Conservation (phyloP, 2,113 vertebrate genomes). For the Eonycteris spelaea region DNA sequence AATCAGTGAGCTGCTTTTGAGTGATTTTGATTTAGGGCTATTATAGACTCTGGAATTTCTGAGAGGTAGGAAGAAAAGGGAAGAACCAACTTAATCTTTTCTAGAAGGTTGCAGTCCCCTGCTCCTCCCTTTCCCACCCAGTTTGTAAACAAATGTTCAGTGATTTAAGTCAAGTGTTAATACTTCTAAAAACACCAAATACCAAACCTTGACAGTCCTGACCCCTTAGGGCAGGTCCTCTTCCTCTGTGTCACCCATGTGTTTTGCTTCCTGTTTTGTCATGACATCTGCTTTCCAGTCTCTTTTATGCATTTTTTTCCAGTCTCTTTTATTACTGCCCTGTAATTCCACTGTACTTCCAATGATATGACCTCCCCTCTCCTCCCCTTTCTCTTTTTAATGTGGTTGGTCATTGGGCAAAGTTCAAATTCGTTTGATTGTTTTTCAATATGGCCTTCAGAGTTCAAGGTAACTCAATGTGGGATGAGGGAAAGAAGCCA, state of each 20-base stretch:
- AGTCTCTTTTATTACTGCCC: neutral
- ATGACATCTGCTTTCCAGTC: neutral
- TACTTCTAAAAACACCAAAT: neutral
- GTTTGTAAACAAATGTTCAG: neutral
- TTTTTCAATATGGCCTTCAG: constrained; percentile 25
- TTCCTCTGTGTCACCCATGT: neutral
- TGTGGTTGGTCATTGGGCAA: neutral
- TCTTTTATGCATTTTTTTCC: neutral
- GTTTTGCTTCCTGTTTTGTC: neutral
- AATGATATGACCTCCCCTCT: neutral
- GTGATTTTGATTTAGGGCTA: neutral
- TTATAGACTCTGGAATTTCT: neutral
- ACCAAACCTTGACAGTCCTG: neutral
- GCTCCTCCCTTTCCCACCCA: neutral
- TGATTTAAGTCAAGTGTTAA: neutral
- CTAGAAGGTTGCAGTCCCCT: neutral
- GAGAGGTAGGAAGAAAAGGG: neutral
- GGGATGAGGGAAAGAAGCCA: neutral
- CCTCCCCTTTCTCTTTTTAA: neutral
- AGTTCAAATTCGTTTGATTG: neutral
- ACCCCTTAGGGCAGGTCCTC: neutral
- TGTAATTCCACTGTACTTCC: neutral
- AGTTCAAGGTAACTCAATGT: neutral
- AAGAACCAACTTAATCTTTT: neutral
- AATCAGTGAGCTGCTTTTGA: neutral